Conservation (phyloP, 2,113 vertebrate species). For the Cottus gobio region DNA sequence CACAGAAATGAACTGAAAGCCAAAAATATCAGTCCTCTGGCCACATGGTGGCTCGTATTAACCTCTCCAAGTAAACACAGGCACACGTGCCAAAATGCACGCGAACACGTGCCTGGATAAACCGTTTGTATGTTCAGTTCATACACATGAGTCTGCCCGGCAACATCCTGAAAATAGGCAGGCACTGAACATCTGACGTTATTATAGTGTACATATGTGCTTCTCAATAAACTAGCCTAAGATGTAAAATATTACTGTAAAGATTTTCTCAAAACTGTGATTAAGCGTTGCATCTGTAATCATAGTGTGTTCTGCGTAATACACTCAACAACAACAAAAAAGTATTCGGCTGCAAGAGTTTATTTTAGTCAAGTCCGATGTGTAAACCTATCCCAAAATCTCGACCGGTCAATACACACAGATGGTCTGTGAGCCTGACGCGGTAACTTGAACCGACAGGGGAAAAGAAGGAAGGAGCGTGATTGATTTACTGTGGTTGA, state of each 20-base stretch:
- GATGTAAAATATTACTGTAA: neutral
- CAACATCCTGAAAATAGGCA: conserved; percentile 14
- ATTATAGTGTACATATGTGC: neutral
- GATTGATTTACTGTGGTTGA: conserved; percentile 75
- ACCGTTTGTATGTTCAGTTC: conserved; percentile 6
- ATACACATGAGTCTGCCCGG: conserved; percentile 23
- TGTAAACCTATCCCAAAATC: conserved; percentile 55
- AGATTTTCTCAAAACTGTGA: neutral
- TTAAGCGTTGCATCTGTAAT: neutral
- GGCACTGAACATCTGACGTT: neutral
- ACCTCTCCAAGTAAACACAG: conserved; percentile 59
- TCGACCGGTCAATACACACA: conserved; percentile 76
- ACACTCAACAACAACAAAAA: conserved; percentile 6
- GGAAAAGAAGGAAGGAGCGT: conserved; percentile 68
- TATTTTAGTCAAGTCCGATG: conserved; percentile 33
- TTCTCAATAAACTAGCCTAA: neutral
- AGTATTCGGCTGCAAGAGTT: conserved; percentile 13
- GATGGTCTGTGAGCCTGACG: conserved; percentile 65
- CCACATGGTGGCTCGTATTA: conserved; percentile 53
- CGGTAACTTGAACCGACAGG: conserved; percentile 77
- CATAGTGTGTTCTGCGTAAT: neutral
- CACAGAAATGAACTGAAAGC: conserved; percentile 52
- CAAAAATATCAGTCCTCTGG: conserved; percentile 41
- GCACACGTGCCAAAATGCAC: conserved; percentile 52
- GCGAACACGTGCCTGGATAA: conserved; percentile 49